Conservation (phyloP, 1,140 invertebrate genomes). For the Drosophila pandora region DNA sequence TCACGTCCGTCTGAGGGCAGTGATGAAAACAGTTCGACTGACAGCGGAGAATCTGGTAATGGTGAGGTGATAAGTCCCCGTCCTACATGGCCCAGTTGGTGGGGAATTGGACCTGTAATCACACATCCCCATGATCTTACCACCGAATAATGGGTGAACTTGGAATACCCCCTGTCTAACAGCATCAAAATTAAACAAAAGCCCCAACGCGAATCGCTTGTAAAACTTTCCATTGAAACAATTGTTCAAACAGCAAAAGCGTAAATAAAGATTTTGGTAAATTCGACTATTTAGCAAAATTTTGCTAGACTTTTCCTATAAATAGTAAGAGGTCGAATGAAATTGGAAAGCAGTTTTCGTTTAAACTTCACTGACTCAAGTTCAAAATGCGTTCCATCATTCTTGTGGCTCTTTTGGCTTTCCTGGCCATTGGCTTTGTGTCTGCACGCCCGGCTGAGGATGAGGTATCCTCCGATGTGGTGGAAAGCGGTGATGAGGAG, state of each 20-base stretch:
- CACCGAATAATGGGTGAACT: neutral
- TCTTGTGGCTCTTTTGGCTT: constrained; percentile 35
- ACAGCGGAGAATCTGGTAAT: neutral
- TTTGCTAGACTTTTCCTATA: constrained; percentile 21
- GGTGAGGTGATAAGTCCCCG: neutral
- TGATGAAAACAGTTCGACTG: neutral
- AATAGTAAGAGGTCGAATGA: neutral
- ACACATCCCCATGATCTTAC: neutral
- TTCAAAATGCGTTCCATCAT: constrained; percentile 34
- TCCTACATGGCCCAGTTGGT: constrained; percentile 4
- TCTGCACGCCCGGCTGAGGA: constrained; percentile 28
- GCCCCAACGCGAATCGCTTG: neutral
- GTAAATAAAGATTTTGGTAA: constrained; percentile 34
- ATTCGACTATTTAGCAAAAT: neutral
- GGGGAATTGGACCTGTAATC: constrained; percentile 16
- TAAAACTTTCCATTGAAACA: constrained; percentile 41
- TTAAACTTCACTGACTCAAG: constrained; percentile 6
- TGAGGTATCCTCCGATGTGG: constrained; percentile 9
- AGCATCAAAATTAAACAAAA: neutral
- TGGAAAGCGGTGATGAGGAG: constrained; percentile 1
- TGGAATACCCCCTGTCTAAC: neutral
- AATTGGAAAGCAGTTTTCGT: constrained; percentile 30
- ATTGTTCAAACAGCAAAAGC: constrained; percentile 30
- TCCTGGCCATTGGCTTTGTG: constrained; percentile 34
- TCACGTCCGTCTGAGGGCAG: neutral